These are phyloP conservation scores for Pseudomugil gertrudae DNA, from an alignment of 2,797 vertebrate species.

Conservation along the genomic window DNA sequence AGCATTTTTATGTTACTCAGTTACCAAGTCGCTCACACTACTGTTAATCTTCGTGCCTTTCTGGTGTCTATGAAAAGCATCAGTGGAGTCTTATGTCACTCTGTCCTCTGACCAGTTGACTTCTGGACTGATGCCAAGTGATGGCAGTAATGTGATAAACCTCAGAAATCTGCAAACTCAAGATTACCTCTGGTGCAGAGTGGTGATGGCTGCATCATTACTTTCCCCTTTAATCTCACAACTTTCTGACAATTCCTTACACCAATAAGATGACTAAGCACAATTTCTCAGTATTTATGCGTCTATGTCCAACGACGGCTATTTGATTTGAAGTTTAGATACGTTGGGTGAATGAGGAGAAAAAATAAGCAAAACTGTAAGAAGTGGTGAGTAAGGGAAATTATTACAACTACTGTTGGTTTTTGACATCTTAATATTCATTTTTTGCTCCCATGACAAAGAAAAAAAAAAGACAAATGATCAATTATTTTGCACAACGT, in stretches of 20 bases:
- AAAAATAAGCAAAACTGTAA: background rate
- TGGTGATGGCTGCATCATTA: background rate
- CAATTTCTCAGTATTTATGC: conserved; percentile 19
- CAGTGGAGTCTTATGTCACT: background rate
- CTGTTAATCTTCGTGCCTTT: background rate
- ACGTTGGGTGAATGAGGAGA: conserved; percentile 6
- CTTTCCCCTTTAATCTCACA: conserved; percentile 28
- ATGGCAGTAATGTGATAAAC: background rate
- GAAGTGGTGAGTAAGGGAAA: background rate
- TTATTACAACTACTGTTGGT: background rate
- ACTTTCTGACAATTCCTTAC: conserved; percentile 40
- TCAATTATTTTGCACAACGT: background rate
- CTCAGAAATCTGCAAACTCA: background rate
- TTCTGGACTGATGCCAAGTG: background rate
- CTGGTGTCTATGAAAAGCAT: background rate
- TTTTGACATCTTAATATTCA: background rate
- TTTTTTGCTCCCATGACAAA: background rate
- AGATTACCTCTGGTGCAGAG: background rate
- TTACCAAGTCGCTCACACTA: background rate
- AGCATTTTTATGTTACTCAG: background rate
- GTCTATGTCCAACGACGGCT: background rate
- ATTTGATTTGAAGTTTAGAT: background rate
- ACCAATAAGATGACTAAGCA: conserved; percentile 14
- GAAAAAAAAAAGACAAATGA: background rate
- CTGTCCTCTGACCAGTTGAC: background rate